phyloP scores from a whole-genome alignment of 2,113 vertebrate species.

The Hoplias malabaricus region DNA sequence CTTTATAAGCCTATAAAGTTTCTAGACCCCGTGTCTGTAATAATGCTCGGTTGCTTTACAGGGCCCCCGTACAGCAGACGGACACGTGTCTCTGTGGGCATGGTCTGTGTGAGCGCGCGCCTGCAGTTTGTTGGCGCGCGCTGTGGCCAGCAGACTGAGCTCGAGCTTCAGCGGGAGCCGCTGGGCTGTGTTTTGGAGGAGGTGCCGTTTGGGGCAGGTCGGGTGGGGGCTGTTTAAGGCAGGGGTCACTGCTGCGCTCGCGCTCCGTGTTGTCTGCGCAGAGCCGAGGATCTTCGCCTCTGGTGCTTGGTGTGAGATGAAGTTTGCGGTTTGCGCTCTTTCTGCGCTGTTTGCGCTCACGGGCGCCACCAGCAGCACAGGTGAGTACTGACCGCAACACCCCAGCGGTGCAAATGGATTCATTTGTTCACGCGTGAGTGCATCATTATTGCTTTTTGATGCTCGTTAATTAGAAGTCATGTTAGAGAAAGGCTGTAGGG shows the following conservation, averaged over 20 bases:
- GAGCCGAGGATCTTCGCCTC: background rate
- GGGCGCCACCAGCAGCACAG: constrained; percentile 2
- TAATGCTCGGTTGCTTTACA: background rate
- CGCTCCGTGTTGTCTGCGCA: background rate
- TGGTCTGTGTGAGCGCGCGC: background rate
- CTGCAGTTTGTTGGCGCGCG: background rate
- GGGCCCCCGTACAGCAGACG: background rate
- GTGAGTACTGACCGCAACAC: background rate
- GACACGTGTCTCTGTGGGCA: background rate
- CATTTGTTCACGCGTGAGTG: too few species aligned
- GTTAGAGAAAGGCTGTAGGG: too few species aligned
- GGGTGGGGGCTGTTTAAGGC: too few species aligned
- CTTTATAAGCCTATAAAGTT: too few species aligned
- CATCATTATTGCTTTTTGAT: too few species aligned
- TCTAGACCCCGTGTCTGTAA: too few species aligned
- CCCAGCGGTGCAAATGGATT: too few species aligned
- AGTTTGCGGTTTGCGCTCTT: background rate
- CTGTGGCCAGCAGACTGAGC: background rate
- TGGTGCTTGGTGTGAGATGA: constrained; percentile 8
- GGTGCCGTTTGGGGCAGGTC: too few species aligned
- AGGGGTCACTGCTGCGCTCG: too few species aligned
- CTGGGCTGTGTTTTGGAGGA: too few species aligned
- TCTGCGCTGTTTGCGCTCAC: constrained; percentile 18
- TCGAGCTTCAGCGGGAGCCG: background rate
- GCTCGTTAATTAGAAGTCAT: too few species aligned